Evolutionary conservation across 2,113 vertebrate species (phyloP), one percentile per base, ranked within the genome.

Genomic region (Chaetura pelagica): DNA sequence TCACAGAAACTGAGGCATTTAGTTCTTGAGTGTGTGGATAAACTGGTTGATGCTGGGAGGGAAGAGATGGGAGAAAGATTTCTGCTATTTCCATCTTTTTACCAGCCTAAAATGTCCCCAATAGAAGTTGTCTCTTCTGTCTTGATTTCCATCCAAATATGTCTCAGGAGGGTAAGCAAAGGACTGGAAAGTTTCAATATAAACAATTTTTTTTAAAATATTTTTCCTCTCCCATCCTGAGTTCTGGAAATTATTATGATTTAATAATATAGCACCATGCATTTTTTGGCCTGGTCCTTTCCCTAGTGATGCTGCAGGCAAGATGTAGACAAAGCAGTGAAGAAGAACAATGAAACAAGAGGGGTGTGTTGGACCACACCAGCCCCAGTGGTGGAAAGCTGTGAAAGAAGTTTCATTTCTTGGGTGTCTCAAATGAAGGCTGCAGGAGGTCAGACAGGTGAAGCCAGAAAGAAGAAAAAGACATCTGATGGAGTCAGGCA

Each of bases 191-290:
- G n/a, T 84, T 96, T 79, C 75, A 89, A 23, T 86, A 76, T 42
- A 96, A 87, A 95, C 54, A 94, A 91, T 73, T 48, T 3, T 55
- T 48, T 73, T 87, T 78, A 12, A 86, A 62, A 30, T 38, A 21
- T 22, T 30, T 68, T 84, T 46, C 5, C 52, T 88, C 46, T 77
- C 59, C 52, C 48, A 29, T 12, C 29, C 17, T 90, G 48, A 27
- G 32, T 71, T 91, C 73, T 79, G 58, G 66, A 94, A 91, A 86
- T 92, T 69, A 91, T n/a, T 52, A 51, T 77, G n/a, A 91, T 88
- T 92, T 67, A 95, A 91, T 87, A 87, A 81, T 48, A 38, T 29
- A 68, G 32, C 12, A 52, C 18, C 38, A 14, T 59, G 27, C 22
- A 2, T 35, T 73, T 80, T 74, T 52, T 57, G 8, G 52, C 64